phyloP scores from a whole-genome alignment of 2,797 vertebrate species.

The Syngnathus acus region DNA sequence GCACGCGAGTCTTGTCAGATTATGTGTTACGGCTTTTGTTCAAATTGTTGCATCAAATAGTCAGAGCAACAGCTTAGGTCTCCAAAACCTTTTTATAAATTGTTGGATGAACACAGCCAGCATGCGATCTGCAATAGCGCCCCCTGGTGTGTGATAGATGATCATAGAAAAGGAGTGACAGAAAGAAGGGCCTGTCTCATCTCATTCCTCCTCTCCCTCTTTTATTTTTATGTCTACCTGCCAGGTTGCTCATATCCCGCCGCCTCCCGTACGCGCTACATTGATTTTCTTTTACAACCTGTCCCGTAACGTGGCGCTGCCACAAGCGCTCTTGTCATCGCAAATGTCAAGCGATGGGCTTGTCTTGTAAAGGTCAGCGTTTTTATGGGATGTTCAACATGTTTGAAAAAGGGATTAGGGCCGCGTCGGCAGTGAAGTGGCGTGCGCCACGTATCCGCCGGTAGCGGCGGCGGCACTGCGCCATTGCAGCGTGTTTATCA shows the following conservation, averaged over 20 bases:
- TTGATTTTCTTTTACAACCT: constrained; percentile 51
- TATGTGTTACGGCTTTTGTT: no score
- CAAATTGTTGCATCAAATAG: no score
- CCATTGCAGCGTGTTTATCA: no score
- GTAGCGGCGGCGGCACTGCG: neutral
- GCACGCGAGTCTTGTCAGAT: no score
- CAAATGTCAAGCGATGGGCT: constrained; percentile 62
- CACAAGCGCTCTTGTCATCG: constrained; percentile 51
- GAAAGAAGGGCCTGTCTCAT: neutral
- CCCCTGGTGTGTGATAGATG: neutral
- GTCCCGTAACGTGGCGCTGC: constrained; percentile 21
- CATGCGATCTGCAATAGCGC: neutral
- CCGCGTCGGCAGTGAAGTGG: constrained; percentile 26
- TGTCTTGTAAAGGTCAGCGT: constrained; percentile 52
- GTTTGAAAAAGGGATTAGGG: constrained; percentile 32
- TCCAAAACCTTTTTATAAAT: no score
- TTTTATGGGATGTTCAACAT: constrained; percentile 61
- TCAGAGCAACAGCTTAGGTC: no score
- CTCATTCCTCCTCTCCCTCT: neutral
- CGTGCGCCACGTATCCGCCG: neutral
- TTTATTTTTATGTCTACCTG: constrained; percentile 3
- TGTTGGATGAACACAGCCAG: neutral
- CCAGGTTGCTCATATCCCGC: neutral
- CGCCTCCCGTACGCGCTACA: constrained; percentile 17
- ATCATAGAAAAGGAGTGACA: neutral